A percentile compares a stretch with the other conserved stretches of the same genome.
phyloP scores from a whole-genome alignment of 2,888 invertebrate genomes.

The Phyllotreta striolata region DNA sequence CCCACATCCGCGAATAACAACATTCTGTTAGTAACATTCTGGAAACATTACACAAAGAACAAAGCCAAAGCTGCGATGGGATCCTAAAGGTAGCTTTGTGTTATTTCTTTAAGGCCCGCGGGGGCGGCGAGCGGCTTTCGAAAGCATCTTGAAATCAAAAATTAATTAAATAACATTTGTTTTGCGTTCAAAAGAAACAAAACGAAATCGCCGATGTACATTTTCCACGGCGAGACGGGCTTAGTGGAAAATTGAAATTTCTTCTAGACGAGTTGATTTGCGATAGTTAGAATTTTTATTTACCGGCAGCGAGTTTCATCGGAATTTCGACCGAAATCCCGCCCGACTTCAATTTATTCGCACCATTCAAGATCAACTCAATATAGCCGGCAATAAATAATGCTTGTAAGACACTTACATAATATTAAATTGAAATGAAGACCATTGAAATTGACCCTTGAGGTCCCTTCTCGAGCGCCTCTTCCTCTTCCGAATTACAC shows the following conservation, averaged over 20 bases:
- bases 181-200: constrained; percentile 26
- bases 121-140: constrained; percentile 9
- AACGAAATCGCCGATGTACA: background rate
- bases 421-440: constrained; percentile 44
- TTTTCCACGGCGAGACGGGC: background rate
- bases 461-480: constrained; percentile 39
- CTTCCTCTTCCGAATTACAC: constrained; percentile 41
- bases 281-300: background rate
- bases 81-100: constrained; percentile 39
- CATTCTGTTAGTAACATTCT: constrained; percentile 44
- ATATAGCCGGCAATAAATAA: constrained; percentile 41
- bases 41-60: constrained; percentile 44
- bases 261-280: background rate
- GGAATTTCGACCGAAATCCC: background rate
- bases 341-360: constrained; percentile 1
- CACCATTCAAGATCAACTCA: constrained; percentile 23
- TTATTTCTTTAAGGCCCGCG: constrained; percentile 35
- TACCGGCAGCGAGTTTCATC: too few species aligned
- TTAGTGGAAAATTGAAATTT: constrained; percentile 12
- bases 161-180: constrained; percentile 26
- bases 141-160: constrained; percentile 26
- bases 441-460: constrained; percentile 41
- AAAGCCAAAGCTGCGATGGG: constrained; percentile 29
- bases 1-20: constrained; percentile 4
- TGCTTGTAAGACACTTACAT: constrained; percentile 40